Base-by-base conservation (phyloP, 2,113 vertebrate species). In the Hyla sarda region DNA sequence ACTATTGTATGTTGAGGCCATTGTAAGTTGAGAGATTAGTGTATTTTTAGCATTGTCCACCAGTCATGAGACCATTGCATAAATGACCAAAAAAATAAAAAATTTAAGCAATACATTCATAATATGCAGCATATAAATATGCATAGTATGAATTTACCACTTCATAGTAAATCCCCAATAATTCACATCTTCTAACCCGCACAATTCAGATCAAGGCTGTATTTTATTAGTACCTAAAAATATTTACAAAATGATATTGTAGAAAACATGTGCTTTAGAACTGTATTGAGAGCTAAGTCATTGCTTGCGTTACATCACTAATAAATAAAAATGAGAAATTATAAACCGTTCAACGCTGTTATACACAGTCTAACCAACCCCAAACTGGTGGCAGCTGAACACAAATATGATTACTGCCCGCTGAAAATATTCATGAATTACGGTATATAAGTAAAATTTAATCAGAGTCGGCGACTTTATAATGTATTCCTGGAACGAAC, bases 371-470 rank as follows among this genome's bases (percentile, higher is more conserved):
- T 78, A 32, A 50, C 25, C 47, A 34, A 14, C 41, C 23, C 23
- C 34, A 60, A 52, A 85, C 23, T 28, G 13, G n/a, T 41, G 48
- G 45, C 30, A 17, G 1, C 41, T 47, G 60, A 16, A 48, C 23
- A 48, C 21, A 84, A 78, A 78, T 32, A 11, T 19, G 71, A 75
- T 75, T 28, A 48, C 54, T 16, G 83, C 25, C 34, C 34, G 16
- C 7, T 21, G 23, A 16, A 16, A 50, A 52, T 3, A 30, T 28
- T 84, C 82, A 75, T 60, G 71, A 56, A 85, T 85, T 85, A 78
- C 69, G 50, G n/a, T n/a, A n/a, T n/a, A n/a, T n/a, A 32, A 78
- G 83, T 47, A 67, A 77, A 85, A 67, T 34, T 50, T 67, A 84
- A 45, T 50, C 28, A 12, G 19, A 56, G 58, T 74, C 74, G 14